phyloP scores from a whole-genome alignment of 1,140 invertebrate genomes.

The Drosophila nannoptera region DNA sequence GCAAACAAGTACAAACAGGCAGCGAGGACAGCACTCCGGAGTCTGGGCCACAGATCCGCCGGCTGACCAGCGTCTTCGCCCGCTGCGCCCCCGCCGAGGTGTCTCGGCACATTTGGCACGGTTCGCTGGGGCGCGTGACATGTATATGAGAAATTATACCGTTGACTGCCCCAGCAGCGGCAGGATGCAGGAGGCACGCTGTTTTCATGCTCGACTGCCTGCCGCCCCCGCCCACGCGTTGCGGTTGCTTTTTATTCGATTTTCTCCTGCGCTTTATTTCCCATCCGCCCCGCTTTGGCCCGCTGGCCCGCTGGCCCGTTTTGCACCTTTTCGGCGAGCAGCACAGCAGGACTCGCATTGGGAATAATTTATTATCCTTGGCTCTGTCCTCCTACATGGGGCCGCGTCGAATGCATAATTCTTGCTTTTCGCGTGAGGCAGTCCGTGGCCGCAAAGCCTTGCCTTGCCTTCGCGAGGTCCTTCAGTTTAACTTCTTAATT shows the following conservation, averaged over 20 bases:
- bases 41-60: constrained; percentile 2
- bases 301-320: not conserved
- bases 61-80: constrained; percentile 11
- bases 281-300: constrained; percentile 2
- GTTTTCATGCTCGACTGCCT: constrained; percentile 69
- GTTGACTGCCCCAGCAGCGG: constrained; percentile 61
- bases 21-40: not conserved
- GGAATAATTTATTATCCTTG: constrained; percentile 71
- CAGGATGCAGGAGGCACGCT: constrained; percentile 61
- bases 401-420: constrained; percentile 63
- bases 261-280: constrained; percentile 44
- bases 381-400: constrained; percentile 10
- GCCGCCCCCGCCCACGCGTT: constrained; percentile 3
- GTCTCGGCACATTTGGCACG: constrained; percentile 72
- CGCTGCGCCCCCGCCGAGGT: constrained; percentile 35
- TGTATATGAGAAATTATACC: constrained; percentile 78
- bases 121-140: constrained; percentile 75
- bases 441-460: constrained; percentile 25
- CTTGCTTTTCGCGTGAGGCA: constrained; percentile 53
- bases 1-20: not conserved
- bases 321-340: constrained; percentile 53
- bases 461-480: constrained; percentile 7
- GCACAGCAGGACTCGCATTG: constrained; percentile 39
- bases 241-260: constrained; percentile 57
- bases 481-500: constrained; percentile 57